A percentile compares a stretch with the other conserved stretches of the same genome.
phyloP scores from a whole-genome alignment of 2,888 invertebrate genomes.

The Pterobdella sp. region DNA sequence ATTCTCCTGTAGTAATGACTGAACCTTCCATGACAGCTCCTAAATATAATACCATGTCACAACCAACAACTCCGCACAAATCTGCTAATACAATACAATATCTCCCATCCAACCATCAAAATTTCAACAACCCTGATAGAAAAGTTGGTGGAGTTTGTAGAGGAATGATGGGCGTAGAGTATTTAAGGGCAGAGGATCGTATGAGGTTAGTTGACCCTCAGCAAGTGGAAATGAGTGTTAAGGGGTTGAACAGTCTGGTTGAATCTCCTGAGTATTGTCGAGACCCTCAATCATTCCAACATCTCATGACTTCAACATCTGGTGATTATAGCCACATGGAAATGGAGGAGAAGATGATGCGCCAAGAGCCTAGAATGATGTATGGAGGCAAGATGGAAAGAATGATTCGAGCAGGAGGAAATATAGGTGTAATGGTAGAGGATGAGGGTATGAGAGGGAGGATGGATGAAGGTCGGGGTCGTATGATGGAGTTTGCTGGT shows the following conservation, averaged over 20 bases:
- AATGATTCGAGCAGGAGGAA: conserved; percentile 3
- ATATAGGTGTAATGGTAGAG: not conserved
- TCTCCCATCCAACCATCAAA: not conserved
- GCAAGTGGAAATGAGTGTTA: conserved; percentile 2
- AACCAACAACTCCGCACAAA: not conserved
- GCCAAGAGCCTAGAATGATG: not conserved
- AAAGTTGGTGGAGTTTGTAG: not conserved
- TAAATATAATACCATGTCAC: not conserved
- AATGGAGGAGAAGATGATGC: not conserved
- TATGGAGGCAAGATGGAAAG: not conserved
- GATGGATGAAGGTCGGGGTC: not conserved
- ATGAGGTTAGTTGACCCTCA: not conserved
- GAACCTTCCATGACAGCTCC: not conserved
- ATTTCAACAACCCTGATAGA: not conserved
- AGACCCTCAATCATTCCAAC: not conserved
- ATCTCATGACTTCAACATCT: not conserved
- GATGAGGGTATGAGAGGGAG: not conserved
- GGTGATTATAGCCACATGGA: not conserved
- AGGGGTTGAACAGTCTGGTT: not conserved
- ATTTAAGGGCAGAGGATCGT: not conserved
- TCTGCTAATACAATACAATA: not conserved
- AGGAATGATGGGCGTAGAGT: not conserved
- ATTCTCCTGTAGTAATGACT: not conserved
- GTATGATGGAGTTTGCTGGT: not conserved
- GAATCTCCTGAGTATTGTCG: not conserved